Evolutionary conservation across 1,140 invertebrate genomes (phyloP).

Genomic region (Zaprionus ornatus): DNA sequence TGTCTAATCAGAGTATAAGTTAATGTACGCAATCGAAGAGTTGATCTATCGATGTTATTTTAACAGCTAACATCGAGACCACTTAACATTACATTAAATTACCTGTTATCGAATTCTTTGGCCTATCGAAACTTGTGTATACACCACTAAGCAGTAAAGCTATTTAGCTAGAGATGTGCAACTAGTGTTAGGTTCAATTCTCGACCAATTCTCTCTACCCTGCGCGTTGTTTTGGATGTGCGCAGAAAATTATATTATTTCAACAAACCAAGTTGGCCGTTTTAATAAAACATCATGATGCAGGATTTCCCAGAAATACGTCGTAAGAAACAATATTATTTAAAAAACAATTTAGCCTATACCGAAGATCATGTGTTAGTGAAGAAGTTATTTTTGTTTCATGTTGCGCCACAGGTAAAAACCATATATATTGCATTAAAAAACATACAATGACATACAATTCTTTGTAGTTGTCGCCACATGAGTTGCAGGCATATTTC

Average conservation of each 20-base stretch:
- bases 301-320: no score
- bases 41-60: neutral
- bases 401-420: conserved; percentile 39
- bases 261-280: neutral
- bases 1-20: neutral
- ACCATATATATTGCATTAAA: neutral
- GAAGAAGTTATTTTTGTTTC: conserved; percentile 49
- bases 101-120: neutral
- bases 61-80: neutral
- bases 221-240: neutral
- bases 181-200: neutral
- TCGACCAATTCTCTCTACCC: neutral
- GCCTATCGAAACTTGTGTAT: neutral
- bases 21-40: neutral
- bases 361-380: conserved; percentile 67
- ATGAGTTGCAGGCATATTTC: conserved; percentile 29
- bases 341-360: conserved; percentile 51
- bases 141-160: neutral
- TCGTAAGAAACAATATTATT: conserved; percentile 48
- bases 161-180: neutral
- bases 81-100: neutral
- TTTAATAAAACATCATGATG: no score
- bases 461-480: conserved; percentile 10
- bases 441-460: neutral
- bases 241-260: neutral